Base-by-base conservation (phyloP, 2,113 vertebrate genomes). In the Drymodes brunneopygia region DNA sequence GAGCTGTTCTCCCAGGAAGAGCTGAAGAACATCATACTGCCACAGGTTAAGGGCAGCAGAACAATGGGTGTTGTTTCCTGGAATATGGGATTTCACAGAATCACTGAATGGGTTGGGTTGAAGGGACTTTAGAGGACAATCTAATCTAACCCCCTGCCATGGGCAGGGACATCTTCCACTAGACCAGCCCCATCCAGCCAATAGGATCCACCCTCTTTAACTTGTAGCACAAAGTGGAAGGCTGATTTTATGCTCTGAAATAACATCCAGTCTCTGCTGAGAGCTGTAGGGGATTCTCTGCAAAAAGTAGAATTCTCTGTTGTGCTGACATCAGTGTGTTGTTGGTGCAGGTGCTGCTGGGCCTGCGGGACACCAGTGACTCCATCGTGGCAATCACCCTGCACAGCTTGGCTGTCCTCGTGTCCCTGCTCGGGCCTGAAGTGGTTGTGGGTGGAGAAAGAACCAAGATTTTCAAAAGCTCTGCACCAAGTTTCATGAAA, bases 381-480 rank as follows among this genome's bases (percentile, higher is more conserved):
- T 97, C 98, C 20, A 97, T 99, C 4, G 99, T 99, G 38, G 98
- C 99, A 0, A 98, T 98, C 97, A 99, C 99, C 0, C 98, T 99
- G 87, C 99, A 99, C 94, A 98, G 99, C 97, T 96, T 99, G 44
- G 99, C 99, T 0, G 98, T 99, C 85, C 97, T 99, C 19, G 99
- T 99, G 66, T 99, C 99, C 16, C 90, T 99, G 19, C 98, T 99
- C 4, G 99, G 99, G 47, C 99, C 99, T 58, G 98, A 99, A 53
- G 98, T 99, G 50, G 99, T 99, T 60, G 99, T 99, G 38, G 99
- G 99, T 48, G 99, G 99, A 78, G 98, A 99, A 95, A 98, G 99
- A 96, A 98, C 96, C 1, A 99, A 99, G 96, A 99, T 99, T 95
- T 99, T 99, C 97, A 99, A 99, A 97, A 97, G 98, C 86, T 99